These are phyloP conservation scores for Mormoops blainvillei DNA, from an alignment of 2,113 vertebrate genomes.

Conservation along the genomic window DNA sequence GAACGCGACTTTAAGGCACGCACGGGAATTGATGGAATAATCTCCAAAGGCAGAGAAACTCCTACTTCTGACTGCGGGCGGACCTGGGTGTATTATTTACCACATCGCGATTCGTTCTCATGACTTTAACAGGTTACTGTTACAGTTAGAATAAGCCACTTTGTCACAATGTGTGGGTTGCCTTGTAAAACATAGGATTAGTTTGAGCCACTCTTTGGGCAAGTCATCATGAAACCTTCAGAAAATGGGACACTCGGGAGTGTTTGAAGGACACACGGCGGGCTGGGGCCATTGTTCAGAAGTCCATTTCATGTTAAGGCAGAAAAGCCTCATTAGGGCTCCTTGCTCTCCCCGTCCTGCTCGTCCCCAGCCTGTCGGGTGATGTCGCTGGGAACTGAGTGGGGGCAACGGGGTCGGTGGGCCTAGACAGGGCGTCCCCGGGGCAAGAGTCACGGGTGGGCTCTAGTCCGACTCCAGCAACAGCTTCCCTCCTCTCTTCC, in stretches of 20 bases:
- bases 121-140: neutral
- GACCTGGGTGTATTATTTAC: accelerated
- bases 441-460: neutral
- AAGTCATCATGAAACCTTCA: accelerated
- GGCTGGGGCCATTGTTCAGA: neutral
- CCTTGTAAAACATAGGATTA: neutral
- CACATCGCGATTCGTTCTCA: neutral
- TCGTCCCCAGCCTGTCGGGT: neutral
- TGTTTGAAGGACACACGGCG: neutral
- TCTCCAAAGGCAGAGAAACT: accelerated
- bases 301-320: neutral
- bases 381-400: neutral
- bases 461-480: neutral
- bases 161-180: accelerated
- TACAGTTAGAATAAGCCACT: neutral
- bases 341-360: neutral
- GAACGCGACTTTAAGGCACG: accelerated
- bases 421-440: neutral
- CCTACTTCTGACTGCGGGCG: neutral
- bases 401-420: neutral
- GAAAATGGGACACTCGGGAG: accelerated
- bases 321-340: neutral
- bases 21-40: accelerated
- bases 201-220: neutral
- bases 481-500: accelerated